phyloP scores from a whole-genome alignment of 1,140 invertebrate species.

The Samia ricini region DNA sequence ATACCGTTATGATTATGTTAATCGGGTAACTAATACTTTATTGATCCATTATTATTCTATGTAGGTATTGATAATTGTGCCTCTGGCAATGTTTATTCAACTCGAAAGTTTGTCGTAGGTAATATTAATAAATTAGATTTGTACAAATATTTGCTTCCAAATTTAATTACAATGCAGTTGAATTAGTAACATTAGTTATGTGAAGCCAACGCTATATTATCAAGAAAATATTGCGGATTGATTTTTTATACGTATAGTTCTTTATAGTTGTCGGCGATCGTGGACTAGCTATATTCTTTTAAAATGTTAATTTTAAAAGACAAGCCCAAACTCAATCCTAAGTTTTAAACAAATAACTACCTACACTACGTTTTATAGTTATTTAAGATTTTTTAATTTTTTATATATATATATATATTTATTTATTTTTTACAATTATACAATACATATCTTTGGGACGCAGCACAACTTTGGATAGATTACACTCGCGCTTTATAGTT shows the following conservation, averaged over 20 bases:
- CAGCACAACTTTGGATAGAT: conserved; percentile 65
- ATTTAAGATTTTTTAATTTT: conserved; percentile 55
- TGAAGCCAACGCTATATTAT: neutral
- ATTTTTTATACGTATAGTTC: too few relatives aligned
- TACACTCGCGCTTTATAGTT: conserved; percentile 23
- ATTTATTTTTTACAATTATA: conserved; percentile 73
- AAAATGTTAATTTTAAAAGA: conserved; percentile 72
- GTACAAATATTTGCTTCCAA: conserved; percentile 37
- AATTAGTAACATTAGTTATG: neutral
- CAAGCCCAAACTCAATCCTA: conserved; percentile 43
- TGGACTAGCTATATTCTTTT: conserved; percentile 60
- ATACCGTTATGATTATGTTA: conserved; percentile 16
- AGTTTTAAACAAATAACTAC: conserved; percentile 72
- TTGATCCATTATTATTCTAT: neutral
- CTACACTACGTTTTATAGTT: conserved; percentile 71
- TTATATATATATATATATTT: conserved; percentile 38
- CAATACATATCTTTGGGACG: conserved; percentile 72
- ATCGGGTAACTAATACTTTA: conserved; percentile 37
- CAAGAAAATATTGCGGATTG: too few relatives aligned
- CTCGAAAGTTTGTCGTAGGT: conserved; percentile 59
- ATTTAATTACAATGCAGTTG: neutral
- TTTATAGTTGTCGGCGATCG: too few relatives aligned
- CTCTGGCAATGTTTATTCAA: conserved; percentile 50
- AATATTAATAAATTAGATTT: conserved; percentile 63
- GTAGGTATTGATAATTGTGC: conserved; percentile 8